phyloP scores from a whole-genome alignment of 2,797 vertebrate species.

The Menidia menidia region DNA sequence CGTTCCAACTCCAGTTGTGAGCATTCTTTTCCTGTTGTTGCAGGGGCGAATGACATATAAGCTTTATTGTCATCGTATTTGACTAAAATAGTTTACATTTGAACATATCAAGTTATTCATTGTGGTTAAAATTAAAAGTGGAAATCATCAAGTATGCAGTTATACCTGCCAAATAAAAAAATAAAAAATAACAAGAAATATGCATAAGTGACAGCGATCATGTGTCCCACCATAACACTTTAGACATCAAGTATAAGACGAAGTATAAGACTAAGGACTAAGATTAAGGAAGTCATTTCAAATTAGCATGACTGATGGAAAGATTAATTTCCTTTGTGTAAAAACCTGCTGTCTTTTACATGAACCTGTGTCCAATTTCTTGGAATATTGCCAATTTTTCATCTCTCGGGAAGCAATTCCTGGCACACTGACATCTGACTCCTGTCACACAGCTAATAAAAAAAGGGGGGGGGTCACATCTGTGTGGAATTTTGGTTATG shows the following conservation, averaged over 20 bases:
- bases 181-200: too few species aligned
- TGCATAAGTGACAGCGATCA: too few species aligned
- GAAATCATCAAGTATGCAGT: conserved; percentile 32
- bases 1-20: neutral
- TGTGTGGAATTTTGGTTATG: neutral
- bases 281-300: neutral
- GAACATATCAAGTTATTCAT: too few species aligned
- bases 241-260: too few species aligned
- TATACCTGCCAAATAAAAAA: conserved; percentile 26
- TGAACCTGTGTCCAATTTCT: neutral
- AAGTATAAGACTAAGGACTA: too few species aligned
- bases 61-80: too few species aligned
- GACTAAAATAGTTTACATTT: too few species aligned
- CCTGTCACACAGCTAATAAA: conserved; percentile 1
- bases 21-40: neutral
- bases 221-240: too few species aligned
- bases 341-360: neutral
- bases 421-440: conserved; percentile 16
- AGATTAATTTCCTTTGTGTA: neutral
- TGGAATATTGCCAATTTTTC: conserved; percentile 15
- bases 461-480: conserved; percentile 4
- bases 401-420: neutral
- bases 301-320: neutral
- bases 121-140: neutral
- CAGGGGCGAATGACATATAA: too few species aligned